phyloP scores from a whole-genome alignment of 1,140 invertebrate species.

The Zaprionus tsacasi region DNA sequence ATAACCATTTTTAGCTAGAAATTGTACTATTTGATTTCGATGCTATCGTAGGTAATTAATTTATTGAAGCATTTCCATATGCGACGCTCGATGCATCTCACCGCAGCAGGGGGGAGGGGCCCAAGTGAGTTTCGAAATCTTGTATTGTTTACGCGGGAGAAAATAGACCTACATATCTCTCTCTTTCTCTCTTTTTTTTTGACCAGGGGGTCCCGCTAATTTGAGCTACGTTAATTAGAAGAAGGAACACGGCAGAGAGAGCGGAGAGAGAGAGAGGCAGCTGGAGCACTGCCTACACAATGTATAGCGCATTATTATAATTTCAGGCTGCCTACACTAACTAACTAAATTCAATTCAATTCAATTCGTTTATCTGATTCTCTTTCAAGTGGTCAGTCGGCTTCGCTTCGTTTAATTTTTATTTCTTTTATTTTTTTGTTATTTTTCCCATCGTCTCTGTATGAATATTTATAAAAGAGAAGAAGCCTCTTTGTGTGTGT shows the following conservation, averaged over 20 bases:
- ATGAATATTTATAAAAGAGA: constrained; percentile 63
- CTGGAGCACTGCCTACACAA: constrained; percentile 60
- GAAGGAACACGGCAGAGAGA: constrained; percentile 10
- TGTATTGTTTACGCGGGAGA: constrained; percentile 22
- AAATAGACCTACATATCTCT: neutral
- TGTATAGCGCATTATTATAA: constrained; percentile 66
- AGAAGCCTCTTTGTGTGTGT: constrained; percentile 7
- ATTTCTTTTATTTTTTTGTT: neutral
- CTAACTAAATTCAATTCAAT: constrained; percentile 53
- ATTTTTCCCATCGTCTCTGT: constrained; percentile 15
- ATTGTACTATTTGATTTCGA: constrained; percentile 43
- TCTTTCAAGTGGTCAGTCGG: constrained; percentile 55
- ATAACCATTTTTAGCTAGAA: constrained; percentile 5
- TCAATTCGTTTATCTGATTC: constrained; percentile 74
- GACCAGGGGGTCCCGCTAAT: constrained; percentile 40
- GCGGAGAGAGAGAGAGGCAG: neutral
- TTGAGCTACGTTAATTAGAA: constrained; percentile 54
- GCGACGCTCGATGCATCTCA: constrained; percentile 20
- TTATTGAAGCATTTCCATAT: constrained; percentile 54
- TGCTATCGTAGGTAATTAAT: constrained; percentile 56
- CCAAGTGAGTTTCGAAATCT: constrained; percentile 34
- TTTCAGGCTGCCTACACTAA: constrained; percentile 17
- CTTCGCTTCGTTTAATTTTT: constrained; percentile 34
- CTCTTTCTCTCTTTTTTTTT: neutral
- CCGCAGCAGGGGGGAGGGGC: neutral